Base-by-base conservation (phyloP, 2,113 vertebrate genomes). In the Odocoileus hemionus region DNA sequence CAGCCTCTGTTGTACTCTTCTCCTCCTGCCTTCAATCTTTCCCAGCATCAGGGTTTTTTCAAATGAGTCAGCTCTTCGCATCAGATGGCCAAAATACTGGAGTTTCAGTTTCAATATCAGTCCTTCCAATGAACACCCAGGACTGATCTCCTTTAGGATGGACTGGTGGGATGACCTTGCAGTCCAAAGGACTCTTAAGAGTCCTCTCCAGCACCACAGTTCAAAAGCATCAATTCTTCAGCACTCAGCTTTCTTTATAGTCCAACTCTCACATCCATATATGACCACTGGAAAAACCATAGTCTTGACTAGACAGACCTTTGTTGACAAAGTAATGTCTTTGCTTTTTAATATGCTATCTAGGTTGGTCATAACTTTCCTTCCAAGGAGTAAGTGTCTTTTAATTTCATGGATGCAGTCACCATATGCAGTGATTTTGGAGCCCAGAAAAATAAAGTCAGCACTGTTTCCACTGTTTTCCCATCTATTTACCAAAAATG, bases 211-310 rank as follows among this genome's bases (percentile, higher is more conserved):
- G 11, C 64, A 67, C 4, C 17, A 19, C 64, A 21, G 33, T 67
- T 67, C 64, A 67, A 67, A 67, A 67, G 33, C 33, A 36, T 67
- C 64, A 67, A 2, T 67, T 36, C 64, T 36, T 36, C 0, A 0
- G 17, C 0, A 0, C 8, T 67, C 33, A 67, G 17, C 33, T n/a
- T 36, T 36, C 17, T 67, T 67, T 5, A 67, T 0, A 67, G 33
- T 36, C 64, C 33, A 67, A 36, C 33, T 67, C 33, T 67, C 2
- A n/a, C 8, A 67, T 36, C 64, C 33, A 67, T 67, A 67, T 33
- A 36, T 36, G 33, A 36, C 17, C 0, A 67, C 16, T 67, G 16
- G 64, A n/a, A n/a, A 67, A n/a, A 67, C 33, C 16, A n/a, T n/a
- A 67, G 64, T 7, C 61, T 64, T 64, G 61, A 67, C 61, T n/a